Conservation (phyloP, 2,888 invertebrate species). For the Xestia sexstrigata region DNA sequence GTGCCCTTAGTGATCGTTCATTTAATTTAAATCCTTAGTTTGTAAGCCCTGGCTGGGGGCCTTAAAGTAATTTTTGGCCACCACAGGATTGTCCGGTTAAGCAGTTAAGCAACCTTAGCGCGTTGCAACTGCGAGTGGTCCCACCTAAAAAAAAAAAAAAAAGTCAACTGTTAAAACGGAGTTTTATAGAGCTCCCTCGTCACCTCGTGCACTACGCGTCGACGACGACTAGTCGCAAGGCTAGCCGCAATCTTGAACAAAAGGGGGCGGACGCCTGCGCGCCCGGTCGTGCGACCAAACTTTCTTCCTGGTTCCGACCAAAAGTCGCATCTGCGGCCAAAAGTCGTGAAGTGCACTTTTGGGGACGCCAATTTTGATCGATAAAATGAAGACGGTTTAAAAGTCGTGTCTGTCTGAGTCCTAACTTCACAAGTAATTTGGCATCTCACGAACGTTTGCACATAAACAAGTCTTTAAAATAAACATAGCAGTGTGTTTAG, state of each 20-base stretch:
- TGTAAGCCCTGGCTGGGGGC: no score
- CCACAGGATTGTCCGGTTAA: no score
- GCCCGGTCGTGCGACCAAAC: background rate
- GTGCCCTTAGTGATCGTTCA: no score
- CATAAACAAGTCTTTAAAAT: slow-evolving; percentile 56
- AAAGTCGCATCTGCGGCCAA: background rate
- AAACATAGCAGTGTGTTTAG: slow-evolving; percentile 45
- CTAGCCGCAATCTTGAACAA: background rate
- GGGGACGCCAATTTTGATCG: background rate
- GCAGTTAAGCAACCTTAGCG: no score
- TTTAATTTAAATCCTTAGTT: no score
- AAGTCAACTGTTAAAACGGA: background rate
- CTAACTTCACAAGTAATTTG: slow-evolving; percentile 46
- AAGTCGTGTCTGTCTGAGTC: slow-evolving; percentile 30
- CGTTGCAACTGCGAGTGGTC: no score
- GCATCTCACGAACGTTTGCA: slow-evolving; percentile 45
- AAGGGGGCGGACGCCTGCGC: background rate
- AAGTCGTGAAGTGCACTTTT: background rate
- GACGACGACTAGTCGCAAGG: background rate
- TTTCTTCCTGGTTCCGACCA: background rate
- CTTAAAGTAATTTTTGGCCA: no score
- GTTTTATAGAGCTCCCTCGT: background rate
- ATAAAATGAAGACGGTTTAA: background rate
- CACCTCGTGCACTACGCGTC: background rate
- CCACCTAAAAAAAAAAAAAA: no score